These are phyloP conservation scores for Heliconius ethilla DNA, from an alignment of 2,888 invertebrate species.

Conservation along the genomic window DNA sequence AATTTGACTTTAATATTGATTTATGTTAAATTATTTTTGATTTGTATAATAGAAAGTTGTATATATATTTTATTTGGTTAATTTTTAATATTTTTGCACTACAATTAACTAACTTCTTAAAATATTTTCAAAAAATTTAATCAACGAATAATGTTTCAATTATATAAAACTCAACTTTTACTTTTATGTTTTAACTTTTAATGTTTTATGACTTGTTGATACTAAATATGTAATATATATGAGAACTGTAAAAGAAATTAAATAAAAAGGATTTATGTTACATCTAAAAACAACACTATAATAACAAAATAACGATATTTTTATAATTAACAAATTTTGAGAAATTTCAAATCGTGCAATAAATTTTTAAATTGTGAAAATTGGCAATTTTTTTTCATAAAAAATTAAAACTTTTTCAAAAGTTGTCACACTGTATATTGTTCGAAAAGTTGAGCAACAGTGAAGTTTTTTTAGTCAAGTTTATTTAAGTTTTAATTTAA, in stretches of 20 bases:
- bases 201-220: background rate
- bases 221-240: background rate
- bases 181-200: background rate
- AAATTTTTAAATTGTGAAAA: background rate
- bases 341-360: background rate
- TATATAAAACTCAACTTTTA: background rate
- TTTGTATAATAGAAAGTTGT: background rate
- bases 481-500: conserved; percentile 16
- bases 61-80: background rate
- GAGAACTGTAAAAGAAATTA: background rate
- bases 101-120: background rate
- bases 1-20: background rate
- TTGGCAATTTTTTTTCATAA: background rate
- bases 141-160: background rate
- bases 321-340: background rate
- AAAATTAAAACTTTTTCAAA: background rate
- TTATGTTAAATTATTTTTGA: background rate
- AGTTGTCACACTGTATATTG: background rate
- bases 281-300: background rate
- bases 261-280: background rate
- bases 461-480: conserved; percentile 14
- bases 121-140: background rate
- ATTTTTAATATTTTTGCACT: background rate
- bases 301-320: conserved; percentile 7
- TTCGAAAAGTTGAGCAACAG: background rate